These are phyloP conservation scores for Drosophila nigricruria DNA, from an alignment of 2,888 invertebrate genomes.

Conservation along the genomic window DNA sequence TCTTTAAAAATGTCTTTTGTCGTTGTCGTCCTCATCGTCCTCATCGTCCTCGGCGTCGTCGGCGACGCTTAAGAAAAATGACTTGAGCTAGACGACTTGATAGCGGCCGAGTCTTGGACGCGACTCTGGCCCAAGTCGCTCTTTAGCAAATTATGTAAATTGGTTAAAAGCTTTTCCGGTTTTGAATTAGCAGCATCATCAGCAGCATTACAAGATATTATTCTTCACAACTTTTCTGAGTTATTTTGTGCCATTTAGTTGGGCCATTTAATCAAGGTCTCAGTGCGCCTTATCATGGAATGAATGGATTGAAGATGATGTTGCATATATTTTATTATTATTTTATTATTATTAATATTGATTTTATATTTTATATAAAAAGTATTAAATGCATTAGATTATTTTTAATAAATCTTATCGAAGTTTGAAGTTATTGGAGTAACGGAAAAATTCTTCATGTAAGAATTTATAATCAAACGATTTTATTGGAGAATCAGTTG, in stretches of 20 bases:
- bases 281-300: not conserved
- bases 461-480: no score
- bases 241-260: slow-evolving; percentile 51
- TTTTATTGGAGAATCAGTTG: no score
- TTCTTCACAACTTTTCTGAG: slow-evolving; percentile 56
- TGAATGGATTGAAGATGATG: not conserved
- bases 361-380: not conserved
- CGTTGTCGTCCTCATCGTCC: slow-evolving; percentile 36
- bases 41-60: slow-evolving; percentile 21
- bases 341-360: not conserved
- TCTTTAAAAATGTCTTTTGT: slow-evolving; percentile 74
- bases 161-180: slow-evolving; percentile 83
- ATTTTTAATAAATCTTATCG: no score
- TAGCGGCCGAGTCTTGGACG: slow-evolving; percentile 22
- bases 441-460: no score
- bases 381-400: no score
- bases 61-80: slow-evolving; percentile 48
- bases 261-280: not conserved
- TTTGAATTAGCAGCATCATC: slow-evolving; percentile 81
- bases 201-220: slow-evolving; percentile 64
- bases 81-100: slow-evolving; percentile 40
- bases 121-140: slow-evolving; percentile 37
- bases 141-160: slow-evolving; percentile 83
- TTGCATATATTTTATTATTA: not conserved
- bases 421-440: no score